Evolutionary conservation across 2,797 vertebrate species (phyloP).

Genomic region (Sciurus vulgaris): DNA sequence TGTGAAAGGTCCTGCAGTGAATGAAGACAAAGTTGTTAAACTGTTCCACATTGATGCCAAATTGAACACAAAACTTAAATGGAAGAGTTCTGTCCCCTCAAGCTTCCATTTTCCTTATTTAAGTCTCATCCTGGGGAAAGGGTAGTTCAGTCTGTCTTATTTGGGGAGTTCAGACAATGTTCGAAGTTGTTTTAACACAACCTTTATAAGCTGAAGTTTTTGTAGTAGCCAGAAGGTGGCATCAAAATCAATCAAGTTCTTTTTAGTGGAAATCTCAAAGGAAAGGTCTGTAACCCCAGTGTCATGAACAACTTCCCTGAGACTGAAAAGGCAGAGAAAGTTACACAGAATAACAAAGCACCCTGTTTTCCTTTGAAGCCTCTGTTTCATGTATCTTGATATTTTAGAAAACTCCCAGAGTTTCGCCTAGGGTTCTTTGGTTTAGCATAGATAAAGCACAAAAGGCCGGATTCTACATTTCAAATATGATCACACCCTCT

Average conservation of each 20-base stretch:
- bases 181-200: not conserved
- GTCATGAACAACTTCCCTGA: constrained; percentile 6
- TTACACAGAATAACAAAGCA: not conserved
- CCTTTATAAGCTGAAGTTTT: constrained; percentile 68
- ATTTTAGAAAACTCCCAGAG: constrained; percentile 41
- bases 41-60: not conserved
- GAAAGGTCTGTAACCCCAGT: not conserved
- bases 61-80: not conserved
- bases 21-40: not conserved
- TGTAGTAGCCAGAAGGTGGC: constrained; percentile 85
- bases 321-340: constrained; percentile 22
- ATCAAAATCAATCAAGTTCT: constrained; percentile 81
- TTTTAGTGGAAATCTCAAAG: constrained; percentile 28
- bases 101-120: not conserved
- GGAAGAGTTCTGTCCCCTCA: not conserved
- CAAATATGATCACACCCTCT: not conserved
- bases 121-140: not conserved
- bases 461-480: constrained; percentile 6
- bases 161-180: not conserved
- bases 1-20: not conserved
- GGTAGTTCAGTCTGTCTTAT: not conserved
- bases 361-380: not conserved
- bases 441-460: not conserved
- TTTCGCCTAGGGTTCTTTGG: constrained; percentile 21
- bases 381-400: constrained; percentile 6